Evolutionary conservation across 2,888 invertebrate genomes (phyloP), one percentile per base, ranked within the genome.

Genomic region (Tenthredo notha): DNA sequence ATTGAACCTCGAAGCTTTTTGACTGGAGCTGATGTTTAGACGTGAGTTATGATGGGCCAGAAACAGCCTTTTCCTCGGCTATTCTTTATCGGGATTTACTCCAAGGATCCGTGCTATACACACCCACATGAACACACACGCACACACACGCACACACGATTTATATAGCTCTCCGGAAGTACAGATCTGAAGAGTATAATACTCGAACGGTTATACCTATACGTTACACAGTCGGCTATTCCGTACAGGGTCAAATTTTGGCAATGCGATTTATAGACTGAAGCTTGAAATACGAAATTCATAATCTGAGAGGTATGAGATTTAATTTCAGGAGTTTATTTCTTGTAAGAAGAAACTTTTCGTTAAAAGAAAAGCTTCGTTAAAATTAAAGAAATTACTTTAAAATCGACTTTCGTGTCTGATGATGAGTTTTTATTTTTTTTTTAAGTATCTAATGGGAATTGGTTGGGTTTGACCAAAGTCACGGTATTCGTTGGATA

Each of bases 1-100:
- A 80, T 80, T 50, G 78, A 80, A 80, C 37, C 58, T 61, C 37
- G 78, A 58, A 80, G 37, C 78, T 80, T 61, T 61, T 80, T 37
- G 33, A 80, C 78, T 80, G 61, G 54, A 54, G 77, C 54, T 78
- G 77, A 78, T 78, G 77, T 54, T 61, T 80, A n/a, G 78, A 40
- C 58, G 61, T 58, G 78, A 80, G 78, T 80, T 80, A 80, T 61
- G 78, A 80, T 40, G 78, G 40, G 50, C 21, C 58, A 21, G 58
- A 61, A 61, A 29, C 50, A 33, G 77, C 47, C 54, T 54, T 77
- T 29, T 50, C 77, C 77, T 33, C 37, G 72, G 29, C 77, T 29
- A 77, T 77, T 77, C 77, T 50, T 77, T 50, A 50, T 40, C 77
- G 43, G 21, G 72, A 50, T 77, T 50, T 50, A 40, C 50, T 77